Base-by-base conservation (phyloP, 1,140 invertebrate genomes). In the Drosophila gunungcola region DNA sequence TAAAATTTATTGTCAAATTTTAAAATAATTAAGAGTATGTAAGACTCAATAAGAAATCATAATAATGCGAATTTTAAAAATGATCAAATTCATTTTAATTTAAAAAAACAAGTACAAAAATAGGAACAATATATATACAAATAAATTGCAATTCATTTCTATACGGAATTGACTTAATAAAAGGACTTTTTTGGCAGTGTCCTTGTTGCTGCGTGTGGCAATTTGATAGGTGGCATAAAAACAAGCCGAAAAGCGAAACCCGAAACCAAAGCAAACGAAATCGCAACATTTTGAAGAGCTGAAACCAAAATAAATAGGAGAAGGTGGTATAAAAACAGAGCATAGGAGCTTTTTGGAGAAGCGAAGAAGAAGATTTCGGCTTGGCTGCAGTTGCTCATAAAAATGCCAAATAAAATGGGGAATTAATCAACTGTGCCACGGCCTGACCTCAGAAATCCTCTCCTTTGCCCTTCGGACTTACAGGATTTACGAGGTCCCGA, bases 381-480 rank as follows among this genome's bases (percentile, higher is more conserved):
- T 54, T 9, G 46, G 13, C 43, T 80, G 73, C 63, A 73, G 60
- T 73, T 63, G 68, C 58, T 82, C 69, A 82, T 83, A 83, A 83
- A 83, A 83, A 78, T 57, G 79, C 78, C 80, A 83, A 83, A 83
- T 83, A 83, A 82, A 83, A 81, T 65, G 34, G 70, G 41, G 62
- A 83, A 83, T 82, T 82, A 83, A 83, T 83, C 80, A 83, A 83
- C 74, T 78, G 69, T 42, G 45, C 53, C 67, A 60, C 58, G 78
- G 36, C 51, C 54, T 68, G 49, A 52, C 41, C 49, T 21, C 75
- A 48, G 29, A 48, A 58, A 39, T 27, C 11, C 29, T 4, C 27
- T 34, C 32, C 32, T 11, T 52, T 52, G 49, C 32, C 49, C 49
- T 39, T n/a, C 6, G 32, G 49, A 29, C 60, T 39, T 64, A 51